Conservation (phyloP, 2,888 invertebrate species). For the Thecocarcelia acutangulata region DNA sequence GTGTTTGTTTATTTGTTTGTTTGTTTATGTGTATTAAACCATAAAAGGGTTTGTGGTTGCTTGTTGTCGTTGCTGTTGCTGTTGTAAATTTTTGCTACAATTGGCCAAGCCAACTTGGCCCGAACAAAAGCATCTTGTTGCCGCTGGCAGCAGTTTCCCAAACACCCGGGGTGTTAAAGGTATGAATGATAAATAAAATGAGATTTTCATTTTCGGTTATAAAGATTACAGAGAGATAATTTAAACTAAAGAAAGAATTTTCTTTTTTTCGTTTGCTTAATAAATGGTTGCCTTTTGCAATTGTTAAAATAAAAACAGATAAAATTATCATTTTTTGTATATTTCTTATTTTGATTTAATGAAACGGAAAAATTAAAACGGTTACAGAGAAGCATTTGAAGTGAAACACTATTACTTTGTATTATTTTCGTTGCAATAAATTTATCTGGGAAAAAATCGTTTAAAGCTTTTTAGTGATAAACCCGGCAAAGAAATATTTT, state of each 20-base stretch:
- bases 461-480: conserved; percentile 27
- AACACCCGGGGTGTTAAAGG: conserved; percentile 62
- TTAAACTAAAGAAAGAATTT: conserved; percentile 40
- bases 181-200: conserved; percentile 67
- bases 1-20: background rate
- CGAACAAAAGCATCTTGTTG: conserved; percentile 21
- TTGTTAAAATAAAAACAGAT: conserved; percentile 29
- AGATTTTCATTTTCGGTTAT: conserved; percentile 64
- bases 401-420: conserved; percentile 36
- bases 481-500: conserved; percentile 4
- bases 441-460: conserved; percentile 30
- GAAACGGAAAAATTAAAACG: conserved; percentile 63
- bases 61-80: conserved; percentile 2
- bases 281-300: conserved; percentile 52
- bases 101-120: conserved; percentile 47
- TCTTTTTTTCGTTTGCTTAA: conserved; percentile 48
- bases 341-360: conserved; percentile 46
- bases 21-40: conserved; percentile 44
- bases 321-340: conserved; percentile 30
- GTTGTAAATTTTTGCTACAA: conserved; percentile 42
- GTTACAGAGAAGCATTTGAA: conserved; percentile 36
- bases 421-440: conserved; percentile 30
- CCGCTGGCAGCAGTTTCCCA: conserved; percentile 22
- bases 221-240: conserved; percentile 66
- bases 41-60: conserved; percentile 68